phyloP scores from a whole-genome alignment of 1,140 invertebrate species.

The Drosophila melanica region DNA sequence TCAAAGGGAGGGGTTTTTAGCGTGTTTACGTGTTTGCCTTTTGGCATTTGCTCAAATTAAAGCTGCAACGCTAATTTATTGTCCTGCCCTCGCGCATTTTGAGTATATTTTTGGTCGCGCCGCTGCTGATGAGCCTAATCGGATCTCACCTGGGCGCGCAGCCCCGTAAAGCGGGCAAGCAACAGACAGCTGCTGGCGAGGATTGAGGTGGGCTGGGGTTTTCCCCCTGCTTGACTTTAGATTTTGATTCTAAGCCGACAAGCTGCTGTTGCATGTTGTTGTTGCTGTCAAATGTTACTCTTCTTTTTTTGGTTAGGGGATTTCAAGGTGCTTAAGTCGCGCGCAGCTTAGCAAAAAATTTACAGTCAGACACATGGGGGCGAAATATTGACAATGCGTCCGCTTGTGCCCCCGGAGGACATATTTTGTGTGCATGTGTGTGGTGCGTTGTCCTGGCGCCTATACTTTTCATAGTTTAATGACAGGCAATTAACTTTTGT shows the following conservation, averaged over 20 bases:
- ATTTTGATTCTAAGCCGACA: conserved; percentile 79
- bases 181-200: conserved; percentile 72
- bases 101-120: conserved; percentile 12
- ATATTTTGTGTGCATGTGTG: conserved; percentile 6
- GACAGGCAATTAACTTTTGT: conserved; percentile 81
- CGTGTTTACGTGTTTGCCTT: conserved; percentile 5
- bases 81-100: conserved; percentile 32
- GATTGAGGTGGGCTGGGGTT: conserved; percentile 27
- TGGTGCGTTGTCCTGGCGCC: conserved; percentile 32
- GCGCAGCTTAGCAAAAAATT: conserved; percentile 38
- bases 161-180: conserved; percentile 60
- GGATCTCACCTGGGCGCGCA: conserved; percentile 54
- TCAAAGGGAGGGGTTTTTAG: not conserved
- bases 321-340: conserved; percentile 35
- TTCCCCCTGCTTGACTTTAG: conserved; percentile 43
- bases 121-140: conserved; percentile 73
- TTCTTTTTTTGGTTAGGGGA: conserved; percentile 14
- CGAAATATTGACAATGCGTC: conserved; percentile 36
- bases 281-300: conserved; percentile 29
- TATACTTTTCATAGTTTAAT: conserved; percentile 78
- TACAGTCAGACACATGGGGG: conserved; percentile 1
- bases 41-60: conserved; percentile 52
- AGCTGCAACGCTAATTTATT: conserved; percentile 74
- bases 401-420: not conserved
- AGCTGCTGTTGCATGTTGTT: conserved; percentile 22